Base-by-base conservation (phyloP, 64 coral and sea anemone species). In the Cladopsammia gracilis region DNA sequence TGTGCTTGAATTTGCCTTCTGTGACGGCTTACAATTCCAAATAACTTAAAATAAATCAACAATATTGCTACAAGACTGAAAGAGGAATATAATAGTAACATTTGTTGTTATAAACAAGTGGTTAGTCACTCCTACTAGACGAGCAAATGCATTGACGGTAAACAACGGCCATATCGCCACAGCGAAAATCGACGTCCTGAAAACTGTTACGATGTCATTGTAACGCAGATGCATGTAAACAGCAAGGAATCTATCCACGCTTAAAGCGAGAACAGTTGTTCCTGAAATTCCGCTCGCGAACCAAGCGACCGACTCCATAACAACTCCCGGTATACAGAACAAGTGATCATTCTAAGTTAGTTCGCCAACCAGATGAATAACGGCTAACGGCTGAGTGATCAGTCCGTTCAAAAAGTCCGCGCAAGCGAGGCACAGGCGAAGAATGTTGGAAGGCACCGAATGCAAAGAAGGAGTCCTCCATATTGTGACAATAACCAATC, bases 151-250 rank as follows among this genome's bases (percentile, higher is more conserved):
- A 53, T 77, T 54, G 48, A 77, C 19, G 8, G 74, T 24, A 77
- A 77, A 23, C 20, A 77, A 6, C 12, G 74, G 74, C 47, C 48
- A 77, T 23, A 77, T 24, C 0, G 20, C 49, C 9, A 15, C 19
- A 5, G 24, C 48, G 52, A 77, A 77, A 8, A 77, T 77, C 49
- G 19, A 54, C 0, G 20, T 23, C 4, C 74, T 16, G 8, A 20
- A 9, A 12, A 77, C 74, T 77, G 74, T 77, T 51, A 77, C 74
- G 48, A 77, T 53, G 10, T 77, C 48, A 48, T 10, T 77, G 74
- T 77, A 77, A 11, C 74, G 20, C 48, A 23, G 14, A 9, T 53
- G 19, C n/a, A 53, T 77, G 2, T n/a, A 23, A 53, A 54, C 74
- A 22, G 74, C 47, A 10, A 77, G 19, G 20, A 77, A 77, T 77